A percentile compares a stretch with the other conserved stretches of the same genome.
phyloP scores from a whole-genome alignment of 2,113 vertebrate species.

The Rhinoptilus africanus region DNA sequence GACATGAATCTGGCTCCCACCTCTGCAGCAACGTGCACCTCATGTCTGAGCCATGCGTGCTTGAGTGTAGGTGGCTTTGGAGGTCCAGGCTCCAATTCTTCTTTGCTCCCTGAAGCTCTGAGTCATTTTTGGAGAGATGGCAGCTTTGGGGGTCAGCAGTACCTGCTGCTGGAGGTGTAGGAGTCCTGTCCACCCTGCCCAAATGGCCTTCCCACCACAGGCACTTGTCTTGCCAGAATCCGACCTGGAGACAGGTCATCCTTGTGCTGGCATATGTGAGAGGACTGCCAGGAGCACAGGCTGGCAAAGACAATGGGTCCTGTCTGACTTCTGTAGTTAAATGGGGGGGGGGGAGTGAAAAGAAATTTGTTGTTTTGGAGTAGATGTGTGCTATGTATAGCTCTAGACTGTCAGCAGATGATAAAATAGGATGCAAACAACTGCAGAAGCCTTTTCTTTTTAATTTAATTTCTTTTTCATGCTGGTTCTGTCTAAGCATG shows the following conservation, averaged over 20 bases:
- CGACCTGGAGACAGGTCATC: background rate
- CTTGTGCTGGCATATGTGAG: background rate
- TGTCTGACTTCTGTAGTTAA: background rate
- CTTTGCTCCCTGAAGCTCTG: background rate
- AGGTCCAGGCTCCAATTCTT: fast-evolving
- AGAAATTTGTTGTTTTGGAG: background rate
- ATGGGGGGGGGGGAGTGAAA: background rate
- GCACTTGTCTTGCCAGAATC: background rate
- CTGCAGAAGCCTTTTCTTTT: background rate
- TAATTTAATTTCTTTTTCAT: background rate
- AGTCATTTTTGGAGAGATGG: background rate
- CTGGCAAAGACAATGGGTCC: background rate
- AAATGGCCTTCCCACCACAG: background rate
- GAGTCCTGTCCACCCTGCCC: background rate
- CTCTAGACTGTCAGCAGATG: background rate
- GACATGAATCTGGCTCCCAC: background rate
- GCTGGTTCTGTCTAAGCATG: background rate
- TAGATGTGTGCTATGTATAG: background rate
- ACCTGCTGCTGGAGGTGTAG: background rate
- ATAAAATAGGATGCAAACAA: background rate
- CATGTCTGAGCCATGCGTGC: background rate
- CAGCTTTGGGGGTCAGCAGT: background rate
- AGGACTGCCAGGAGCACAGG: background rate
- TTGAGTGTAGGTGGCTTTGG: background rate
- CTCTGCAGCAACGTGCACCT: background rate